phyloP scores from a whole-genome alignment of 2,888 invertebrate genomes.

The Artemia sinica region DNA sequence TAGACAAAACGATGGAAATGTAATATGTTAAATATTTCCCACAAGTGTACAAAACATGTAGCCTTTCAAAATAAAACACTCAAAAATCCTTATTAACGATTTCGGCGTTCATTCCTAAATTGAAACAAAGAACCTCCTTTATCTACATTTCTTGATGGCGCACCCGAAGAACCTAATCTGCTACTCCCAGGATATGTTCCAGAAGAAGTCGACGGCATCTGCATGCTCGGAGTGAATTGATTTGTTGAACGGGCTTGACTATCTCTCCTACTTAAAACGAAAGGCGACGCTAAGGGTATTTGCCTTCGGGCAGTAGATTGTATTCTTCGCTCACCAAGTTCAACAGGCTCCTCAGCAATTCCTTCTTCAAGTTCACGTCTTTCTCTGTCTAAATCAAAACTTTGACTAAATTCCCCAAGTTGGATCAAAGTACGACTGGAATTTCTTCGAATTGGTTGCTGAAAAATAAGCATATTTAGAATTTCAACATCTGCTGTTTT shows the following conservation, averaged over 20 bases:
- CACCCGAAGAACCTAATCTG: background rate
- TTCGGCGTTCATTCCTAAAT: background rate
- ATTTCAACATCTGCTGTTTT: no score
- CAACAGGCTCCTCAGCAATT: background rate
- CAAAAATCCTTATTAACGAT: background rate
- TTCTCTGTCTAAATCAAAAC: background rate
- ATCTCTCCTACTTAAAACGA: slow-evolving; percentile 1
- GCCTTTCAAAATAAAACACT: no score
- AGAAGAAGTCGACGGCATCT: background rate
- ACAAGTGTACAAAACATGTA: no score
- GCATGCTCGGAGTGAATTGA: background rate
- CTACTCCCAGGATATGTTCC: background rate
- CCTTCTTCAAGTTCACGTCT: slow-evolving; percentile 1
- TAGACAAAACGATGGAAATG: no score
- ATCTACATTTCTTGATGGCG: background rate
- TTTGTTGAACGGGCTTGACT: background rate
- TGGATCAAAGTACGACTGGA: no score
- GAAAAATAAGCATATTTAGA: no score
- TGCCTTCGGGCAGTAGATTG: background rate
- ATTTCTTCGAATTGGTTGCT: no score
- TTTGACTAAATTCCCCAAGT: no score
- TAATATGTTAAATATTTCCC: no score
- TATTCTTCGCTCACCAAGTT: background rate
- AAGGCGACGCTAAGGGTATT: background rate
- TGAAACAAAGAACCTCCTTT: background rate